These are phyloP conservation scores for Heterodera carotae DNA, from an alignment of 1,140 invertebrate genomes.

Conservation along the genomic window DNA sequence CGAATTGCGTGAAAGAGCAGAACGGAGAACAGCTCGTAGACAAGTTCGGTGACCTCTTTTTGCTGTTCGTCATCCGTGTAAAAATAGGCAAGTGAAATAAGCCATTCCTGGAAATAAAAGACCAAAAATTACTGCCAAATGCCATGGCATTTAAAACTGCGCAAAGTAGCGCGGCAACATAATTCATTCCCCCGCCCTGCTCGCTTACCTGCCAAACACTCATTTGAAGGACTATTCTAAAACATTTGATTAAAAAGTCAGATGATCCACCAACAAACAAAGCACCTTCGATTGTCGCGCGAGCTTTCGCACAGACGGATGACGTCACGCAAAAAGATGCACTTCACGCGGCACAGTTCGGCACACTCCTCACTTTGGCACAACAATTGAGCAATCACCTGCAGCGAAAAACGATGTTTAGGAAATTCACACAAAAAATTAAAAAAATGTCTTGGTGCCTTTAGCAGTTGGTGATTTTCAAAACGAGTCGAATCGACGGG, in stretches of 20 bases:
- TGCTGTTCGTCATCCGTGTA: conserved; percentile 92
- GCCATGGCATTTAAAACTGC: too few relatives aligned
- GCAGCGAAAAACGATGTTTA: background rate
- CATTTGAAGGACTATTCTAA: conserved; percentile 22
- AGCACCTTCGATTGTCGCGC: conserved; percentile 81
- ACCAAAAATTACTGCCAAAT: too few relatives aligned
- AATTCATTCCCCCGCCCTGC: background rate
- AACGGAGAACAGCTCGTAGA: conserved; percentile 94
- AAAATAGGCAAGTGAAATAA: conserved; percentile 96
- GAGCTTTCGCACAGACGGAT: conserved; percentile 94
- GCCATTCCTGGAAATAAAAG: conserved; percentile 81
- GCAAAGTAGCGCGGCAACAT: too few relatives aligned
- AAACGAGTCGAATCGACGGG: conserved; percentile 89
- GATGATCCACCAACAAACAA: background rate
- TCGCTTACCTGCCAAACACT: conserved; percentile 26
- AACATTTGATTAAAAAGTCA: too few relatives aligned
- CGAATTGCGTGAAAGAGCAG: conserved; percentile 97
- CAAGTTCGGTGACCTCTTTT: conserved; percentile 95
- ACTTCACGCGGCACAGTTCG: conserved; percentile 84
- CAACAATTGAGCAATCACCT: conserved; percentile 89
- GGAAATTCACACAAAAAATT: conserved; percentile 69
- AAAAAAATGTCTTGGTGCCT: conserved; percentile 71
- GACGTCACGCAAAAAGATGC: conserved; percentile 90
- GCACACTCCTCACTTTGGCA: conserved; percentile 91
- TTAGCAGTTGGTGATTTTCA: conserved; percentile 98